Conservation (phyloP, 1,140 invertebrate species). For the Anthonomus grandis region DNA sequence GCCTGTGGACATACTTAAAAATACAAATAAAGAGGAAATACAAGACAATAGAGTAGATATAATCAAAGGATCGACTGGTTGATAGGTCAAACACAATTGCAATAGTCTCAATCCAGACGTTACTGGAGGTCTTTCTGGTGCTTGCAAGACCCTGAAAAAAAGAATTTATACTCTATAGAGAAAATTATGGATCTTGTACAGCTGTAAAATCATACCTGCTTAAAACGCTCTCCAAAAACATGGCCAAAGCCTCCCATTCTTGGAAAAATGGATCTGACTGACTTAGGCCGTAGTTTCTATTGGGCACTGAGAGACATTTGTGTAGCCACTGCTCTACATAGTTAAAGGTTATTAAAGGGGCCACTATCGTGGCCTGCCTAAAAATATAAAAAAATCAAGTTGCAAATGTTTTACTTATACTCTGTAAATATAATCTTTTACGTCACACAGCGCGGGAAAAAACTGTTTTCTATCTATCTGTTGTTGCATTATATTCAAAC, state of each 20-base stretch:
- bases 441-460: too few relatives aligned
- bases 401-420: background rate
- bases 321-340: conserved; percentile 77
- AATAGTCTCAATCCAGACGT: conserved; percentile 66
- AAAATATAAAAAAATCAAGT: conserved; percentile 13
- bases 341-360: conserved; percentile 76
- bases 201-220: conserved; percentile 51
- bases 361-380: conserved; percentile 72
- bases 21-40: conserved; percentile 86
- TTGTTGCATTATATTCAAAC: too few relatives aligned
- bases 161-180: background rate
- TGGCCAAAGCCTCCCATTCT: conserved; percentile 82
- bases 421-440: too few relatives aligned
- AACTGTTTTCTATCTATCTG: too few relatives aligned
- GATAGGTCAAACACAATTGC: conserved; percentile 70
- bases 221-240: conserved; percentile 72
- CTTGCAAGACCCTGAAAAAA: conserved; percentile 55
- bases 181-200: too few relatives aligned
- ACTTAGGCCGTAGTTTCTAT: conserved; percentile 43
- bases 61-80: conserved; percentile 72
- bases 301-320: conserved; percentile 48
- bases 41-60: conserved; percentile 80
- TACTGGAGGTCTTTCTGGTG: conserved; percentile 62
- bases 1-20: conserved; percentile 80
- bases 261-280: conserved; percentile 64